phyloP scores from a whole-genome alignment of 2,113 vertebrate genomes.

The Serinus canaria region DNA sequence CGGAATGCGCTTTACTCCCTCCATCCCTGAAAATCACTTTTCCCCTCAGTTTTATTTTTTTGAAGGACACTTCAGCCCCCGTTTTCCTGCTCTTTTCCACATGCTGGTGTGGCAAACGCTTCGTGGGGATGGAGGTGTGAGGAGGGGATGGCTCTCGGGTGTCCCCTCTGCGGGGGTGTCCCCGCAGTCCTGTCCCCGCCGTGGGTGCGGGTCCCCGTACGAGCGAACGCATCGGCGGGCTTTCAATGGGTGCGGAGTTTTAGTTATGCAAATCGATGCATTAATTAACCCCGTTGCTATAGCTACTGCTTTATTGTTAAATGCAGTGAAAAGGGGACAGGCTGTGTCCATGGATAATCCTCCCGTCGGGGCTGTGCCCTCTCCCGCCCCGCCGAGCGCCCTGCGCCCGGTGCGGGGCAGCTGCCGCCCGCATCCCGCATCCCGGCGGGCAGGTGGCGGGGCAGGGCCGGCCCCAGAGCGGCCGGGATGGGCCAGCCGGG shows the following conservation, averaged over 20 bases:
- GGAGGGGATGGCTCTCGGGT: neutral
- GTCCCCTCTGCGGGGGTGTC: neutral
- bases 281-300: conserved; percentile 66
- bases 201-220: neutral
- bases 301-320: conserved; percentile 51
- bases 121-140: neutral
- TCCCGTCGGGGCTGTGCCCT: neutral
- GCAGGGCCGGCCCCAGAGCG: neutral
- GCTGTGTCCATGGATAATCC: conserved; percentile 14
- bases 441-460: neutral
- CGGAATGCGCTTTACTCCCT: conserved; percentile 2
- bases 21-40: neutral
- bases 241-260: conserved; percentile 45
- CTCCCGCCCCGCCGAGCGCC: neutral
- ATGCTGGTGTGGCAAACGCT: neutral
- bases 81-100: neutral
- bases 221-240: neutral
- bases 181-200: neutral
- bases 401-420: neutral
- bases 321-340: conserved; percentile 4
- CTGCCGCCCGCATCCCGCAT: neutral
- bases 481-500: neutral
- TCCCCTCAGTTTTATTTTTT: neutral
- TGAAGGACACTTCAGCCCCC: neutral
- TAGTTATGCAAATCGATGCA: conserved; percentile 44